Conservation (phyloP, 2,113 vertebrate genomes). For the Xiphophorus hellerii region DNA sequence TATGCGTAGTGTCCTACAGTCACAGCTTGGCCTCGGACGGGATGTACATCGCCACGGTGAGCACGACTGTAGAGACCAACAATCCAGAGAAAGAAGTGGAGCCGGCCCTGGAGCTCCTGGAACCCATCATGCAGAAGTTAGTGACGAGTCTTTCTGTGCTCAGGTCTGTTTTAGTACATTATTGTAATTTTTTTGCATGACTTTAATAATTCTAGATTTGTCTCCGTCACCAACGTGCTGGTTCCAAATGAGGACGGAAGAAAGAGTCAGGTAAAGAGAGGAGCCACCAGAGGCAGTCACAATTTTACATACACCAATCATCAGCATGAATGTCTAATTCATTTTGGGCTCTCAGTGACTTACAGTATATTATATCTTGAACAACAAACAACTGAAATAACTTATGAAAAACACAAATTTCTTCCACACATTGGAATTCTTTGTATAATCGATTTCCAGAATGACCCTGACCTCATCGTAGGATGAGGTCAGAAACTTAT, state of each 20-base stretch:
- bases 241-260: conserved; percentile 88
- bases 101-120: conserved; percentile 89
- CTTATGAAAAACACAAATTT: no score
- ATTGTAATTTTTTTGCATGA: background rate
- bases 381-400: no score
- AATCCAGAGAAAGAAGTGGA: conserved; percentile 91
- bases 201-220: conserved; percentile 79
- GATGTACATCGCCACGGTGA: conserved; percentile 93
- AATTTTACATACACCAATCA: background rate
- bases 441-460: no score
- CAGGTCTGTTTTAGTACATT: background rate
- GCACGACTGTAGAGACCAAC: conserved; percentile 88
- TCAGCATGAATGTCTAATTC: background rate
- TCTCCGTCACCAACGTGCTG: conserved; percentile 86
- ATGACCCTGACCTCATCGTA: no score
- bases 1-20: conserved; percentile 89
- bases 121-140: conserved; percentile 93
- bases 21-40: conserved; percentile 93
- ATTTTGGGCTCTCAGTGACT: background rate
- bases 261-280: conserved; percentile 86
- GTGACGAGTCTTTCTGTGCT: background rate
- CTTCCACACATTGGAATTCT: no score
- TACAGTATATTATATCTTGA: no score
- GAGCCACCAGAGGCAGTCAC: background rate
- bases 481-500: no score